Base-by-base conservation (phyloP, 2,888 invertebrate genomes). In the Ectobius pallidus region DNA sequence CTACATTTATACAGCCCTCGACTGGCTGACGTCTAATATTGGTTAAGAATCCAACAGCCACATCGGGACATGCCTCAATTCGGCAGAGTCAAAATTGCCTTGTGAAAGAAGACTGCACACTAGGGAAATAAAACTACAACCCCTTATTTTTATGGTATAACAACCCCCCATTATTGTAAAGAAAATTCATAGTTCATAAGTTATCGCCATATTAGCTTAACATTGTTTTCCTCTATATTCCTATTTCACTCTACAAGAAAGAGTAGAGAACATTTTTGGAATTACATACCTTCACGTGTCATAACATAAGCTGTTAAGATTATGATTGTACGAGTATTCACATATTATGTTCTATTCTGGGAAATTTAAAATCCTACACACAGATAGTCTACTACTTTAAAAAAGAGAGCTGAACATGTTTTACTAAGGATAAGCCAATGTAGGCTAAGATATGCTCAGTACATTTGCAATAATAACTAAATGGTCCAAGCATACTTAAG, bases 61-160 rank as follows among this genome's bases (percentile, higher is more conserved):
- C 73, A 55, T 3, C 34, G 75, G 75, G 75, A 75, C 75, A 70
- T 72, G 73, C 62, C 75, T 74, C 76, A 76, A 75, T 76, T 76
- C 74, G 70, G 69, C n/a, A 58, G 61, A n/a, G 68, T 63, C 70
- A n/a, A 74, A 75, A 76, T 75, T 75, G 76, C 74, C n/a, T 74
- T 73, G 73, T 69, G 76, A 76, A n/a, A 74, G 70, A 55, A 14
- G 71, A 76, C 75, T 73, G 71, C 73, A 69, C 76, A 46, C 76
- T 32, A 18, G 76, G 76, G 76, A 76, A 76, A 76, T 76, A 70
- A 65, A 65, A 46, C 42, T 11, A 63, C 63, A 65, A 25, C 65
- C 58, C 52, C 58, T 58, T 30, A 30, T 30, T 3, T n/a, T 58
- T 30, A n/a, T n/a, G n/a, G n/a, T n/a, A n/a, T n/a, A n/a, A n/a